phyloP scores from a whole-genome alignment of 2,797 vertebrate genomes.

The Bovichtus variegatus region DNA sequence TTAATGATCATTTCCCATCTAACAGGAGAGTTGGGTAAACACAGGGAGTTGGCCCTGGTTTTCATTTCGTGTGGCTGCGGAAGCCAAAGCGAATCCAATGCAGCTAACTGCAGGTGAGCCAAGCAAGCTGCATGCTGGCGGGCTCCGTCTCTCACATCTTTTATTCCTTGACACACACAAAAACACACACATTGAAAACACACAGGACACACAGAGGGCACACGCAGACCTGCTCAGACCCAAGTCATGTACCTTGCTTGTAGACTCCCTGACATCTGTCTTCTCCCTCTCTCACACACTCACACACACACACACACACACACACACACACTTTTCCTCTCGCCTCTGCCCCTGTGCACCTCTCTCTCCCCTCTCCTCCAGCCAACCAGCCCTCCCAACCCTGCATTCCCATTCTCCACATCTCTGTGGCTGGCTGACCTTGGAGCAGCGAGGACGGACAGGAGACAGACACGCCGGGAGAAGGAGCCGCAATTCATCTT shows the following conservation, averaged over 20 bases:
- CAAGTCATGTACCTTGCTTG: conserved; percentile 66
- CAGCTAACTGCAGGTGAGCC: conserved; percentile 55
- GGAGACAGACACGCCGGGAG: conserved; percentile 75
- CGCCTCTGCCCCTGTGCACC: conserved; percentile 38
- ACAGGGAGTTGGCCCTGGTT: conserved; percentile 15
- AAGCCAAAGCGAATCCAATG: conserved; percentile 47
- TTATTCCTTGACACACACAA: conserved; percentile 18
- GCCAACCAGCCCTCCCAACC: conserved; percentile 35
- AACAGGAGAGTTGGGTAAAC: conserved; percentile 24
- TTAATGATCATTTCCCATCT: conserved; percentile 8
- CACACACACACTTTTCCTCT: conserved; percentile 10
- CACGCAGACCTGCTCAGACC: conserved; percentile 62
- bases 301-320: conserved; percentile 8
- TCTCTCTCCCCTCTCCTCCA: conserved; percentile 29
- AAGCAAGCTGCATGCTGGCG: conserved; percentile 35
- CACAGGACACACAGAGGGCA: conserved; percentile 60
- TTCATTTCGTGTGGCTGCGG: conserved; percentile 18
- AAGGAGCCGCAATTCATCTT: conserved; percentile 82
- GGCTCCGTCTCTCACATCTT: conserved; percentile 45
- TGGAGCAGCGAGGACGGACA: conserved; percentile 78
- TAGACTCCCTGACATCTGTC: conserved; percentile 70
- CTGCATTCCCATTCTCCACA: conserved; percentile 62
- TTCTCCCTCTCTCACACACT: conserved; percentile 23
- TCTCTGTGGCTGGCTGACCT: conserved; percentile 81
- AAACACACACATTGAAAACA: conserved; percentile 38